Conservation (phyloP, 53 echinoderm and acorn worm genomes). For the Holothuria scabra region DNA sequence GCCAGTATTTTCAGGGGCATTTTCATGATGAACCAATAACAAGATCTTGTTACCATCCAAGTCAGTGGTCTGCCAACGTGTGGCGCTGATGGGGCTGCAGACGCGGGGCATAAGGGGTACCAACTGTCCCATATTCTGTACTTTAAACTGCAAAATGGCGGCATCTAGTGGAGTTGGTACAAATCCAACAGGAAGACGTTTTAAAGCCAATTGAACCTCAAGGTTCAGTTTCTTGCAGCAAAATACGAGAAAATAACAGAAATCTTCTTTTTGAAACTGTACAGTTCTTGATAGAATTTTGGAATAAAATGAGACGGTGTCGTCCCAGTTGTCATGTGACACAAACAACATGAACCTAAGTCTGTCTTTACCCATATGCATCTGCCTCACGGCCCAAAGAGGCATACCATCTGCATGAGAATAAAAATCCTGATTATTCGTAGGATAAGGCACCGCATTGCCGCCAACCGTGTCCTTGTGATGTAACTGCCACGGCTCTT, state of each 20-base stretch:
- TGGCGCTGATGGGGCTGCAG: conserved; percentile 69
- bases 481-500: conserved; percentile 65
- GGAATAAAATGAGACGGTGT: conserved; percentile 56
- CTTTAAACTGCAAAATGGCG: conserved; percentile 67
- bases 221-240: conserved; percentile 50
- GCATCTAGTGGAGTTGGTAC: conserved; percentile 54
- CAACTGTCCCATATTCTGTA: conserved; percentile 59
- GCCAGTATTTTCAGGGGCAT: background rate
- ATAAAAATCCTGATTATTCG: conserved; percentile 72
- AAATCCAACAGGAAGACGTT: conserved; percentile 50
- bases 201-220: conserved; percentile 67
- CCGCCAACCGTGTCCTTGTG: conserved; percentile 65
- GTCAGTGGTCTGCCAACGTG: conserved; percentile 71
- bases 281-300: conserved; percentile 58
- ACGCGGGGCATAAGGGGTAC: conserved; percentile 63
- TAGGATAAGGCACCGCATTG: conserved; percentile 57
- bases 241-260: conserved; percentile 67
- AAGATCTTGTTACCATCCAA: conserved; percentile 67
- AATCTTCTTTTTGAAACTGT: conserved; percentile 62
- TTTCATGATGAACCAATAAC: conserved; percentile 19
- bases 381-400: conserved; percentile 72
- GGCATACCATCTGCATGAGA: conserved; percentile 65
- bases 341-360: conserved; percentile 69
- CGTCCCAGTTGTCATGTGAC: conserved; percentile 61
- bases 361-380: conserved; percentile 61